Conservation (phyloP, 2,888 invertebrate genomes). For the Mamestra brassicae region DNA sequence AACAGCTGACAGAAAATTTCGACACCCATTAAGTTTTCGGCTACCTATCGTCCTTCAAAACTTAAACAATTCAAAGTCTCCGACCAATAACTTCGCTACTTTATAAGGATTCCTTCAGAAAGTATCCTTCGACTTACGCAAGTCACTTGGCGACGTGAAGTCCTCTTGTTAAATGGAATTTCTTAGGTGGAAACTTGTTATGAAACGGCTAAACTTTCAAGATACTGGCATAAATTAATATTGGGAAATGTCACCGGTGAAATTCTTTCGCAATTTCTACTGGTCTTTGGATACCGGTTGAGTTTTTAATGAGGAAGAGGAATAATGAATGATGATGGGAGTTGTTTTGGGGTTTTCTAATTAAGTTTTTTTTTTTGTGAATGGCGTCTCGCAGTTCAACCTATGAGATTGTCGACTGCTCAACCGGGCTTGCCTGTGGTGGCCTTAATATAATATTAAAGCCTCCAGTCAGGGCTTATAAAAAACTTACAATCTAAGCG, state of each 20-base stretch:
- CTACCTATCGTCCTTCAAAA: slow-evolving; percentile 21
- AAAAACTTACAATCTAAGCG: too few species aligned
- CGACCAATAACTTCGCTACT: slow-evolving; percentile 34
- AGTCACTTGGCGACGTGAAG: slow-evolving; percentile 32
- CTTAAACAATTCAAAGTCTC: slow-evolving; percentile 23
- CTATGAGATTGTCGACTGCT: too few species aligned
- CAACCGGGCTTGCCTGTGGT: too few species aligned
- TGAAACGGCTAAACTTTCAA: slow-evolving; percentile 44
- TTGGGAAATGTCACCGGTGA: slow-evolving; percentile 28
- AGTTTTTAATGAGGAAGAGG: slow-evolving; percentile 1
- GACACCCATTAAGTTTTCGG: background rate
- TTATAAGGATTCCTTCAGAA: slow-evolving; percentile 49
- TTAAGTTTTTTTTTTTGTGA: background rate
- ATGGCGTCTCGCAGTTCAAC: too few species aligned
- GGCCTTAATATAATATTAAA: too few species aligned
- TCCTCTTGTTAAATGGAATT: slow-evolving; percentile 51
- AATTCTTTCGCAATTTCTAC: slow-evolving; percentile 26
- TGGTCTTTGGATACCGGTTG: background rate
- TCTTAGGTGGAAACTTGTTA: slow-evolving; percentile 53
- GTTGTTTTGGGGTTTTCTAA: background rate
- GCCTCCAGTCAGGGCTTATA: too few species aligned
- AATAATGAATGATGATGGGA: background rate
- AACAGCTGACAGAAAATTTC: background rate
- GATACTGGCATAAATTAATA: slow-evolving; percentile 49
- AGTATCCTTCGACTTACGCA: slow-evolving; percentile 21